Conservation (phyloP, 2,797 vertebrate genomes). For the Clamator glandarius region DNA sequence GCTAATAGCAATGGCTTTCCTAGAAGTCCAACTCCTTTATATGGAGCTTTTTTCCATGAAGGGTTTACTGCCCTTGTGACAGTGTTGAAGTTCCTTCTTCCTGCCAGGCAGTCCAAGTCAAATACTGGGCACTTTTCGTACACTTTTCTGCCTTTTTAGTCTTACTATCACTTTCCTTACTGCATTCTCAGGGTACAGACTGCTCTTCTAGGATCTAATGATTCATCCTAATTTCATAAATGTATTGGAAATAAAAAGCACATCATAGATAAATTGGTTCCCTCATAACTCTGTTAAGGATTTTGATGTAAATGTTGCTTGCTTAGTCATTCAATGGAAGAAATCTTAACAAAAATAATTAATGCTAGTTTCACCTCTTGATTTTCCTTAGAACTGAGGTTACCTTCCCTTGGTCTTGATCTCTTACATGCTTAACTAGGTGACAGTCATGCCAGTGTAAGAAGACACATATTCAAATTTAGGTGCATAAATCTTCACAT, state of each 20-base stretch:
- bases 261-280: neutral
- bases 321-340: neutral
- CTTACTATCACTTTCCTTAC: neutral
- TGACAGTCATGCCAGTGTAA: neutral
- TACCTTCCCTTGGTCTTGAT: neutral
- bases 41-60: neutral
- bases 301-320: neutral
- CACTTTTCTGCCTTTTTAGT: neutral
- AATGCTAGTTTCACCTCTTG: neutral
- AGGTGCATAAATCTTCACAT: neutral
- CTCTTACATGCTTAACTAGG: accelerated
- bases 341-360: neutral
- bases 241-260: neutral
- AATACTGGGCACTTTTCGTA: neutral
- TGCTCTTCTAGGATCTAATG: neutral
- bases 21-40: neutral
- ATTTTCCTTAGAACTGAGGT: neutral
- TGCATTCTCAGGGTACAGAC: neutral
- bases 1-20: neutral
- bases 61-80: neutral
- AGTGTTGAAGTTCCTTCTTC: neutral
- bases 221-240: neutral
- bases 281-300: neutral
- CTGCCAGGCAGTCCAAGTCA: neutral
- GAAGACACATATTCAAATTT: neutral